phyloP scores from a whole-genome alignment of 2,797 vertebrate species.

The Enteromius viviparus region DNA sequence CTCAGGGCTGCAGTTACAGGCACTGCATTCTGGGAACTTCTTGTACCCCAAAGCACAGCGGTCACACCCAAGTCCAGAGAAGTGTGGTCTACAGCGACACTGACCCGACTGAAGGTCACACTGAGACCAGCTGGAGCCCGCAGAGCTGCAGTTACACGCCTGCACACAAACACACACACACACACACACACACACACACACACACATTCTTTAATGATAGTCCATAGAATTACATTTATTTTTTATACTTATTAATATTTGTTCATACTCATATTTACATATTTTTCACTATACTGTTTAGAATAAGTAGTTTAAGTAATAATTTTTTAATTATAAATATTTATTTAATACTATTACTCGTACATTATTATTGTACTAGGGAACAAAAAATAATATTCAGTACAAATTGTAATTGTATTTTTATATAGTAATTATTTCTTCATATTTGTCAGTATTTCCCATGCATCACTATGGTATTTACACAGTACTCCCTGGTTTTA shows the following conservation, averaged over 20 bases:
- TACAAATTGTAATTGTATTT: too few species aligned
- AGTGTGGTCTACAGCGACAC: slow-evolving; percentile 82
- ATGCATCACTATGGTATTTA: background rate
- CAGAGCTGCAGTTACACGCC: slow-evolving; percentile 84
- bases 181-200: slow-evolving; percentile 31
- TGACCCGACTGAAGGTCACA: slow-evolving; percentile 82
- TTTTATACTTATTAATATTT: background rate
- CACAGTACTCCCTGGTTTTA: background rate
- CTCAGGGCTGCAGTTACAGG: slow-evolving; percentile 84
- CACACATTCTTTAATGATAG: background rate
- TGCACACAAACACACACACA: slow-evolving; percentile 59
- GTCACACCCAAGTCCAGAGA: slow-evolving; percentile 79
- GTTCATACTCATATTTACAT: background rate
- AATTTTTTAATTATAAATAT: too few species aligned
- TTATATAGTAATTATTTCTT: too few species aligned
- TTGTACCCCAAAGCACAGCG: slow-evolving; percentile 83
- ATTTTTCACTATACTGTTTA: too few species aligned
- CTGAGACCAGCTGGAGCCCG: slow-evolving; percentile 78
- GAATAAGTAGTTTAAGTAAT: too few species aligned
- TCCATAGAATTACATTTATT: too few species aligned
- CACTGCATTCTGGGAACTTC: slow-evolving; percentile 84
- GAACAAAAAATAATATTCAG: too few species aligned
- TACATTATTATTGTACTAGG: too few species aligned
- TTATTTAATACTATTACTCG: too few species aligned
- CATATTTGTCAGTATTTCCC: background rate